Percentiles rank a stretch among this genome's conserved stretches.
phyloP scores from a whole-genome alignment of 64 coral and sea anemone species.

The Dendrophyllia cribrosa region DNA sequence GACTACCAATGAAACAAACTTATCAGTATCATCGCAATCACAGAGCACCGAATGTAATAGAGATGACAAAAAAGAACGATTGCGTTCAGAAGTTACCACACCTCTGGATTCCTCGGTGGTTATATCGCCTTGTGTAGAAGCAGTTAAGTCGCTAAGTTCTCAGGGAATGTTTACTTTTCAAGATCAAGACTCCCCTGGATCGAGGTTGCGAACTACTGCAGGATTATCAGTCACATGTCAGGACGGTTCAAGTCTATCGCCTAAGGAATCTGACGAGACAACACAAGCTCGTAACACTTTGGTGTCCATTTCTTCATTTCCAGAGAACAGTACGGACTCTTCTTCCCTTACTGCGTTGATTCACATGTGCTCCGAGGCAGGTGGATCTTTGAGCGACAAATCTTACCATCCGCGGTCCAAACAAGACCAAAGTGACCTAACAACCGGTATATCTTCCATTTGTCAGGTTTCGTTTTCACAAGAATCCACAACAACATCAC shows the following conservation, averaged over 20 bases:
- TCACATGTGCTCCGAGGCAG: constrained; percentile 15
- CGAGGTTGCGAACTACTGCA: no score
- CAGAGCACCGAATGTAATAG: background rate
- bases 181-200: background rate
- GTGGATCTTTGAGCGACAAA: background rate
- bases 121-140: background rate
- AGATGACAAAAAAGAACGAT: background rate
- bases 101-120: background rate
- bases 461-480: background rate
- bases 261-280: background rate
- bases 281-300: background rate
- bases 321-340: background rate
- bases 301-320: background rate
- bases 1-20: no score
- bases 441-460: background rate
- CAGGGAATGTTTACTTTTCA: background rate
- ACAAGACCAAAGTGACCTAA: background rate
- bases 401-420: background rate
- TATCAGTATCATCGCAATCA: background rate
- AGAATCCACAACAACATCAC: background rate
- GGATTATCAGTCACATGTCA: background rate
- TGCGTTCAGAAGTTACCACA: background rate
- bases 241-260: background rate
- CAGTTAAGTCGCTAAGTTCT: background rate
- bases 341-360: constrained; percentile 36